Evolutionary conservation across 35 echinoderm and acorn worm species (phyloP), one percentile per base, ranked within the genome.

Genomic region (Heliocidaris tuberculata): DNA sequence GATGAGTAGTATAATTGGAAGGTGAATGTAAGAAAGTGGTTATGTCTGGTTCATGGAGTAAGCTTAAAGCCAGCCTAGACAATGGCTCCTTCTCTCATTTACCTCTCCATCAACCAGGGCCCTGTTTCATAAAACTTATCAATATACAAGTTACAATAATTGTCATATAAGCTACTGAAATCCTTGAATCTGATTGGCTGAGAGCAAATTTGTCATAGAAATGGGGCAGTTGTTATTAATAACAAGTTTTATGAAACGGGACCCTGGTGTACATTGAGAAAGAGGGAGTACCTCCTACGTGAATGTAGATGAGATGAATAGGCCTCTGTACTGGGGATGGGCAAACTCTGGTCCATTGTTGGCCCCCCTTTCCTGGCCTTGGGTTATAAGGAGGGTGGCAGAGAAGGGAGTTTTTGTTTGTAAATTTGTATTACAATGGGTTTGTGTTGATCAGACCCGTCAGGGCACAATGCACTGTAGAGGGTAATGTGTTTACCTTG

Each of bases 351-450:
- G 60, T 27, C 60, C 60, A 70, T 70, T 70, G 60, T 70, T 70
- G 21, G 6, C 17, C 19, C 15, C 65, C 17, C 65, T 78, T 7
- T 78, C 27, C 65, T 78, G 65, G 19, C 65, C 65, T 78, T 78
- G 65, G 65, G 21, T 78, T 5, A 78, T 27, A 19, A 24, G 65
- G 27, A 78, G 65, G 65, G 60, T 70, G 60, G 60, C 60, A 27
- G 60, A 70, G 60, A 70, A 21, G 50, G 10, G 65, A 78, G 65
- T n/a, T 78, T 78, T 78, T 78, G 65, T 78, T 78, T 78, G 65
- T 78, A 78, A 78, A 78, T 78, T 78, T 78, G 65, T 78, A 78
- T 78, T n/a, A 78, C 65, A n/a, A 78, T 78, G 27, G 65, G 65
- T 78, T 78, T 78, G 65, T 78, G 65, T 78, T 78, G 65, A 78